phyloP scores from a whole-genome alignment of 2,888 invertebrate species.

The Pterostichus niger region DNA sequence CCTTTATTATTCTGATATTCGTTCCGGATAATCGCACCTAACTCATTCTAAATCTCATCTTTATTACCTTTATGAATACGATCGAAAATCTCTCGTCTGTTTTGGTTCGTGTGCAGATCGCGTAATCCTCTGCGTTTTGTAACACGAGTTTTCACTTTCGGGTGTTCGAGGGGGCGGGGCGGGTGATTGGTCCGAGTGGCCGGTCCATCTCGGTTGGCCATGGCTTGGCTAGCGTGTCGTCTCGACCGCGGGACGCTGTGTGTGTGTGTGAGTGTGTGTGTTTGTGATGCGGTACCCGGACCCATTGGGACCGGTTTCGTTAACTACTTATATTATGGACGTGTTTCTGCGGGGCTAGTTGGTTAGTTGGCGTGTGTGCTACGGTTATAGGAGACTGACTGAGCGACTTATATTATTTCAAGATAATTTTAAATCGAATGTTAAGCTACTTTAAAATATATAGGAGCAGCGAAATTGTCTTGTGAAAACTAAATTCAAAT shows the following conservation, averaged over 20 bases:
- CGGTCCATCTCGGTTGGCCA: slow-evolving; percentile 42
- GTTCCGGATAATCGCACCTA: no score
- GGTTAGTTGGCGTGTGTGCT: slow-evolving; percentile 29
- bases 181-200: slow-evolving; percentile 3
- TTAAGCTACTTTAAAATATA: no score
- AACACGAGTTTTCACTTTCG: slow-evolving; percentile 43
- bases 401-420: background rate
- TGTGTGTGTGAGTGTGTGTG: slow-evolving; percentile 20
- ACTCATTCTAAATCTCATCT: background rate
- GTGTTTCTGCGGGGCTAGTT: slow-evolving; percentile 39
- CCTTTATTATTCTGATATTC: slow-evolving; percentile 3
- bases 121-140: slow-evolving; percentile 33
- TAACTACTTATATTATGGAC: slow-evolving; percentile 54
- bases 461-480: no score
- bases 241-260: background rate
- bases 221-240: background rate
- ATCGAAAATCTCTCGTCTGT: background rate
- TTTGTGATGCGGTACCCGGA: slow-evolving; percentile 14
- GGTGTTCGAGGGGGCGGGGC: background rate
- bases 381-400: slow-evolving; percentile 1
- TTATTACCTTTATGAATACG: background rate
- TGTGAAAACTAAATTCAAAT: no score
- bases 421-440: no score
- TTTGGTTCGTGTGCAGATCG: background rate
- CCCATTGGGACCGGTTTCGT: slow-evolving; percentile 51